These are phyloP conservation scores for Phengaris arion DNA, from an alignment of 2,888 invertebrate species.

Conservation along the genomic window DNA sequence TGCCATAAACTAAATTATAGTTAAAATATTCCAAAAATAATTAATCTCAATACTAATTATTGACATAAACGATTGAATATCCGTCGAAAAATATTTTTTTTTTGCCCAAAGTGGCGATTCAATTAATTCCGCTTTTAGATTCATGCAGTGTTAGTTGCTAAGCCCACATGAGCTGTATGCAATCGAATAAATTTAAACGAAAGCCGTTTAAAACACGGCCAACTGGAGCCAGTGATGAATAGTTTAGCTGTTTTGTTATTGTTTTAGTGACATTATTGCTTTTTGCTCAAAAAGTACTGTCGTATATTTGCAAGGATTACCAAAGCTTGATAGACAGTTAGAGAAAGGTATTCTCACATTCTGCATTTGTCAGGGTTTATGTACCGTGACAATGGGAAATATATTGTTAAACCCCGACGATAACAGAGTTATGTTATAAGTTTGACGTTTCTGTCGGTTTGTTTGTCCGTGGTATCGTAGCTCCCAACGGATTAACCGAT, in stretches of 20 bases:
- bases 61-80: not conserved
- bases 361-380: not conserved
- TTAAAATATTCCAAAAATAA: constrained; percentile 1
- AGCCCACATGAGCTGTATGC: constrained; percentile 37
- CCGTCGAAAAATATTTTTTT: not conserved
- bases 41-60: not conserved
- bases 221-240: constrained; percentile 35
- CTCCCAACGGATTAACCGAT: too few relatives aligned
- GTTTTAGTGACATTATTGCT: constrained; percentile 17
- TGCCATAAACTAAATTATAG: not conserved
- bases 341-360: not conserved
- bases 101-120: constrained; percentile 13
- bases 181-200: constrained; percentile 40
- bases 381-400: constrained; percentile 5
- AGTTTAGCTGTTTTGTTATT: constrained; percentile 32
- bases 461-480: too few relatives aligned
- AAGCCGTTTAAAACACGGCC: constrained; percentile 39
- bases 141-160: constrained; percentile 34
- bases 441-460: too few relatives aligned
- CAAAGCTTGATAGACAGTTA: not conserved
- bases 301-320: not conserved
- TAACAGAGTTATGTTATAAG: not conserved
- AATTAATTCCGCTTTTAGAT: constrained; percentile 32
- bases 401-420: not conserved
- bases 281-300: constrained; percentile 19